Percentiles rank a stretch among this genome's conserved stretches.
These are phyloP conservation scores for Theretra japonica DNA, from an alignment of 2,888 invertebrate genomes.

Conservation along the genomic window DNA sequence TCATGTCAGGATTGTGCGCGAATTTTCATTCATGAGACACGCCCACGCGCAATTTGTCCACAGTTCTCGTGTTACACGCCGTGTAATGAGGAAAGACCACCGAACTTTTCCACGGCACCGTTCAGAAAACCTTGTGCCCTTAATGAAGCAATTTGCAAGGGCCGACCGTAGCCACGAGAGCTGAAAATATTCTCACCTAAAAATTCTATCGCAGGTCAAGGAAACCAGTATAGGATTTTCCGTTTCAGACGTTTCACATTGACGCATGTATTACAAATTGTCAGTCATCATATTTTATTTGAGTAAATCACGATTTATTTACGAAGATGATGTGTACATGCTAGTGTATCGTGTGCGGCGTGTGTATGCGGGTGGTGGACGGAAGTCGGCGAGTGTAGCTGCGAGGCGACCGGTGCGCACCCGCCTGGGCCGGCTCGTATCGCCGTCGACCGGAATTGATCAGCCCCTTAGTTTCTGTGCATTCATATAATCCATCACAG, in stretches of 20 bases:
- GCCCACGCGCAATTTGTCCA: slow-evolving; percentile 72
- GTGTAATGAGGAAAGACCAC: slow-evolving; percentile 65
- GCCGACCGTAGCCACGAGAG: not conserved
- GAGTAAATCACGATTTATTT: slow-evolving; percentile 29
- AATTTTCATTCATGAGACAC: slow-evolving; percentile 72
- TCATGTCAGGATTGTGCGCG: slow-evolving; percentile 52
- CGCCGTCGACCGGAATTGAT: slow-evolving; percentile 55
- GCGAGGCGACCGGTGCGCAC: slow-evolving; percentile 54
- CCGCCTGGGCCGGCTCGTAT: slow-evolving; percentile 60
- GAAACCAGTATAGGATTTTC: not conserved
- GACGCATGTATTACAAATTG: slow-evolving; percentile 27
- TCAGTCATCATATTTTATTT: slow-evolving; percentile 30
- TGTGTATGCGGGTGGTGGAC: slow-evolving; percentile 58
- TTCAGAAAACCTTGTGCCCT: slow-evolving; percentile 28
- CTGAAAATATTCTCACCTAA: not conserved
- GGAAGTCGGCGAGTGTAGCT: too few species aligned
- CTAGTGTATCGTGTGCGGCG: slow-evolving; percentile 55
- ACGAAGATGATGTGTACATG: slow-evolving; percentile 21
- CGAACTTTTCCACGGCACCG: slow-evolving; percentile 49
- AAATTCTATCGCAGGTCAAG: not conserved
- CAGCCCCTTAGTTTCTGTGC: slow-evolving; percentile 34
- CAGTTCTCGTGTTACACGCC: slow-evolving; percentile 61
- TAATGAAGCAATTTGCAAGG: slow-evolving; percentile 29
- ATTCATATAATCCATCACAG: slow-evolving; percentile 30
- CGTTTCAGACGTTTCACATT: slow-evolving; percentile 27